Conservation (phyloP, 2,797 vertebrate species). For the Apogon hyalosoma region DNA sequence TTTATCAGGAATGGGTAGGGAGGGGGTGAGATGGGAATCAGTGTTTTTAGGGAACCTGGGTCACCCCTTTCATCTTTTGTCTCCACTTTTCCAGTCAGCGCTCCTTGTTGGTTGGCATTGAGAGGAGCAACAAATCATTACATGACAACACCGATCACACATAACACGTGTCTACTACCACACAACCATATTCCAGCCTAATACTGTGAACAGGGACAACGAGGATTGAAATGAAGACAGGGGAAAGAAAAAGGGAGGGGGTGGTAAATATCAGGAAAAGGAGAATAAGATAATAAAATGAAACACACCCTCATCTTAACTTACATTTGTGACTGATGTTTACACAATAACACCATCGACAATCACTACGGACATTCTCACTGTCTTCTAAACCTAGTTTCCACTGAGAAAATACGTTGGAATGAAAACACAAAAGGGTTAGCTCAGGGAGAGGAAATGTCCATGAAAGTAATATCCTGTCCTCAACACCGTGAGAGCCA, state of each 20-base stretch:
- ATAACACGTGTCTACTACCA: slow-evolving; percentile 83
- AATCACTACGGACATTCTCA: slow-evolving; percentile 75
- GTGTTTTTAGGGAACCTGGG: slow-evolving; percentile 75
- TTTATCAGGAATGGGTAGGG: slow-evolving; percentile 44
- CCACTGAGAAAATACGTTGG: slow-evolving; percentile 64
- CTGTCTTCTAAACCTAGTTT: slow-evolving; percentile 78
- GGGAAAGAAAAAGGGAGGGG: slow-evolving; percentile 25
- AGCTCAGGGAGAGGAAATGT: slow-evolving; percentile 41
- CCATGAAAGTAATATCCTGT: slow-evolving; percentile 64
- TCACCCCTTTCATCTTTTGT: slow-evolving; percentile 74
- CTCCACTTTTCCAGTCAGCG: slow-evolving; percentile 52
- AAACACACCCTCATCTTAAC: slow-evolving; percentile 65
- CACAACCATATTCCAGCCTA: slow-evolving; percentile 82
- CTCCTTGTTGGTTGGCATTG: slow-evolving; percentile 68
- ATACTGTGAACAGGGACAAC: slow-evolving; percentile 81
- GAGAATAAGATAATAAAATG: slow-evolving; percentile 55
- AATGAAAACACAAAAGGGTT: slow-evolving; percentile 61
- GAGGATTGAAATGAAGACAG: slow-evolving; percentile 55
- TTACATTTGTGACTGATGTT: slow-evolving; percentile 71
- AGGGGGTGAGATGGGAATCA: slow-evolving; percentile 52
- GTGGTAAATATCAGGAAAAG: slow-evolving; percentile 24
- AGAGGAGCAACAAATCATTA: slow-evolving; percentile 66
- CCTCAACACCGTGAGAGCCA: slow-evolving; percentile 69
- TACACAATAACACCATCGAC: slow-evolving; percentile 73
- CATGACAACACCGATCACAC: slow-evolving; percentile 78